Evolutionary conservation across 2,888 invertebrate species (phyloP), one percentile per base, ranked within the genome.

Genomic region (Heliothis peltigera): DNA sequence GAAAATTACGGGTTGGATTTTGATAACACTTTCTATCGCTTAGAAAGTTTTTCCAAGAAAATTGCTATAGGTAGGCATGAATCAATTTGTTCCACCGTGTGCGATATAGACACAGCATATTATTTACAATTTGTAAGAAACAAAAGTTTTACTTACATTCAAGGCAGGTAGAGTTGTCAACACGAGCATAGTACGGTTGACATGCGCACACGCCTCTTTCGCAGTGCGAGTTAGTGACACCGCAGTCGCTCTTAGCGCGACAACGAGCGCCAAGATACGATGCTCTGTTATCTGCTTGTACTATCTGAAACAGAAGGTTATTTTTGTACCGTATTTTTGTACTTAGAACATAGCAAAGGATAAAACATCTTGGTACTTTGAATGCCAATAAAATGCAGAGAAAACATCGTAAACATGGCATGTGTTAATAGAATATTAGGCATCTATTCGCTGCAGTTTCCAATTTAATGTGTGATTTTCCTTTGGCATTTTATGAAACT

Each of bases 181-280:
- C 96, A 87, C 96, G 96, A 39, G 98, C 98, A 91, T 96, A 98
- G 92, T 97, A 98, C 35, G 98, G 97, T 89, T 97, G 96, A 91
- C 98, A 98, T 65, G 96, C 96, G 93, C 98, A 98, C 76, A 96
- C 95, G 79, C 98, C 98, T 84, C 95, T 92, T 76, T 95, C 91
- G 89, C 97, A 97, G 70, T 95, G 95, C 73, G 97, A 96, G 84
- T 97, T 96, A 64, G 94, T 89, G 70, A 96, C 95, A 75, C 94
- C 94, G 89, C 98, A 98, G 79, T 97, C 97, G 79, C 92, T 91
- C 84, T 96, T 96, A 58, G 93, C 91, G 74, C 93, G 94, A 87
- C 97, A 98, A 73, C 94, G 92, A 63, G 96, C 95, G 28, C 97
- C 97, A 57, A 97, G 88, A 57, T 89, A 91, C 49, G 90, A 75